These are phyloP conservation scores for Achatina immaculata DNA, from an alignment of 1,140 invertebrate genomes.

Conservation along the genomic window DNA sequence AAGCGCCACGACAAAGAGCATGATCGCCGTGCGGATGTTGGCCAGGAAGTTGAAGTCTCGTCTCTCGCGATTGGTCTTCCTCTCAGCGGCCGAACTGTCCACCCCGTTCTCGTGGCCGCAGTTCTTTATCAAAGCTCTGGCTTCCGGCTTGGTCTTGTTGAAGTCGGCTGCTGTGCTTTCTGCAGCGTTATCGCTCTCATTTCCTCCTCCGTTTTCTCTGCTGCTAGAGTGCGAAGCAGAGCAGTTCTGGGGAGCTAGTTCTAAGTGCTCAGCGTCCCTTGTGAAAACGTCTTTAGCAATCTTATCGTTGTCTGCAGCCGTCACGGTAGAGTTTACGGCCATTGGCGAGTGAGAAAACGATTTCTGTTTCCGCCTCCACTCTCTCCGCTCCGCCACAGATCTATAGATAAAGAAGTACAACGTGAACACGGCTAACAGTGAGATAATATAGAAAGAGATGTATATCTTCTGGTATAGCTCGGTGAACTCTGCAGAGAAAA, in stretches of 20 bases:
- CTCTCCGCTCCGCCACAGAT: constrained; percentile 54
- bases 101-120: constrained; percentile 33
- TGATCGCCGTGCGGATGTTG: constrained; percentile 67
- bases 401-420: constrained; percentile 62
- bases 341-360: constrained; percentile 33
- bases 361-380: constrained; percentile 45
- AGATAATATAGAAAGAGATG: constrained; percentile 58
- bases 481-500: constrained; percentile 48
- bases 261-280: not conserved
- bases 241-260: not conserved
- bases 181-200: not conserved
- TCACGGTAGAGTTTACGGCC: constrained; percentile 21
- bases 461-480: constrained; percentile 57
- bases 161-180: too few relatives aligned
- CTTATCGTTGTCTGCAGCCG: constrained; percentile 12
- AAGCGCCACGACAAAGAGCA: constrained; percentile 66
- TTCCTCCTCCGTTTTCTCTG: not conserved
- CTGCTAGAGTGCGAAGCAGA: not conserved
- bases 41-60: constrained; percentile 54
- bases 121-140: constrained; percentile 27
- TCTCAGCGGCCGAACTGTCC: constrained; percentile 21
- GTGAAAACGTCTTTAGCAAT: not conserved
- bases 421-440: constrained; percentile 55
- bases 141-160: constrained; percentile 22
- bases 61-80: constrained; percentile 39